Percentiles rank a stretch among this genome's conserved stretches.
Evolutionary conservation across 2,113 vertebrate genomes (phyloP).

Genomic region (Upupa epops): DNA sequence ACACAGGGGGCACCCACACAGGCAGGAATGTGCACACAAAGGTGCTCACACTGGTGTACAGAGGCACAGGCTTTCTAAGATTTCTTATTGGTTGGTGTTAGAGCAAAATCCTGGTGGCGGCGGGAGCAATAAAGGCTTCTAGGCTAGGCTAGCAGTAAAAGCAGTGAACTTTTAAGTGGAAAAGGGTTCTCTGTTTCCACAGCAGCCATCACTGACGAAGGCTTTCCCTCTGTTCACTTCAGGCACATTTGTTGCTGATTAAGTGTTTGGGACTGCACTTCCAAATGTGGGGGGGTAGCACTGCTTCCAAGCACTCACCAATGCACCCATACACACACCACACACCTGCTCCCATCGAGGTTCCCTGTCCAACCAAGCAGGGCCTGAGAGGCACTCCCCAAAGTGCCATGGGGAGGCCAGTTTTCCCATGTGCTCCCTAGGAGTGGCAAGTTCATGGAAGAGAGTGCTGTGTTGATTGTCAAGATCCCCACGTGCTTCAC

Average conservation of each 20-base stretch:
- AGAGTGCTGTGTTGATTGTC: neutral
- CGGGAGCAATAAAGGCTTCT: slow-evolving; percentile 11
- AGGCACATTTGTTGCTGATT: slow-evolving; percentile 48
- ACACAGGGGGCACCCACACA: neutral
- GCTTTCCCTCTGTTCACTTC: neutral
- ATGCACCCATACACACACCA: neutral
- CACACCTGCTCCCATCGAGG: neutral
- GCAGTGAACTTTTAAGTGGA: slow-evolving; percentile 39
- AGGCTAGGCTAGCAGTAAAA: slow-evolving; percentile 27
- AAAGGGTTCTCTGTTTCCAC: slow-evolving; percentile 2
- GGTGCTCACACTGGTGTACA: neutral
- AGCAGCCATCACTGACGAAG: neutral
- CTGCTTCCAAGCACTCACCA: neutral
- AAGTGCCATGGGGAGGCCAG: neutral
- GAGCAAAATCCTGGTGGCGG: neutral
- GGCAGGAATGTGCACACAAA: neutral
- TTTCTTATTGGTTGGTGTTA: neutral
- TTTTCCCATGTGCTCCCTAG: fast-evolving
- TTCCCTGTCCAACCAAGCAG: neutral
- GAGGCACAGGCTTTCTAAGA: neutral
- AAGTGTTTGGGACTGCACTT: neutral
- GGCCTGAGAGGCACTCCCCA: neutral
- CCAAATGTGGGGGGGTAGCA: neutral
- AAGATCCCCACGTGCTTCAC: neutral
- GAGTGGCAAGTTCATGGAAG: fast-evolving